Conservation (phyloP, 1,140 invertebrate species). For the Telenomus remus region DNA sequence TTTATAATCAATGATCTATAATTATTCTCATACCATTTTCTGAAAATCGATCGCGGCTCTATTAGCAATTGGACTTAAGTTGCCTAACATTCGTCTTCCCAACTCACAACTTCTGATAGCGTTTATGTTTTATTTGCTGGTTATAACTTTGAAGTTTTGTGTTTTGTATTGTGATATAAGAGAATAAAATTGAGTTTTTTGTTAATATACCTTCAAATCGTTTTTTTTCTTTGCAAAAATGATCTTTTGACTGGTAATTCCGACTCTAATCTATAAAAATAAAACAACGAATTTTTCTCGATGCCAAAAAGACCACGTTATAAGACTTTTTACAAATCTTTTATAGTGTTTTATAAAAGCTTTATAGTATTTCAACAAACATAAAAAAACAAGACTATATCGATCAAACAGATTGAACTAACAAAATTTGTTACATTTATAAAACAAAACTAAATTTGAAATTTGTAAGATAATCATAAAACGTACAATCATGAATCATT, state of each 20-base stretch:
- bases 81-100: conserved; percentile 42
- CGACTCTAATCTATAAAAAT: not conserved
- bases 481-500: too few relatives aligned
- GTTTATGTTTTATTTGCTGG: conserved; percentile 10
- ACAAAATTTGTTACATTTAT: too few relatives aligned
- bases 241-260: not conserved
- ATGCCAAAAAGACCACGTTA: too few relatives aligned
- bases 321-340: too few relatives aligned
- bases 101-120: conserved; percentile 2
- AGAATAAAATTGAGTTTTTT: conserved; percentile 35
- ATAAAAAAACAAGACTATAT: too few relatives aligned
- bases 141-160: conserved; percentile 19
- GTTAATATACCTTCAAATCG: not conserved
- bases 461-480: too few relatives aligned
- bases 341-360: too few relatives aligned
- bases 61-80: not conserved
- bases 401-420: too few relatives aligned
- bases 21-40: not conserved
- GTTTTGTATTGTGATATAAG: conserved; percentile 32
- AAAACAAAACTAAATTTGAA: too few relatives aligned
- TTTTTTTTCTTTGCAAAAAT: not conserved
- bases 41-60: not conserved
- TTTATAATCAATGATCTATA: conserved; percentile 7
- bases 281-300: not conserved
- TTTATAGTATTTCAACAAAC: too few relatives aligned